Percentiles rank a stretch among this genome's conserved stretches.
Conservation (phyloP, 2,888 invertebrate species). For the Mimumesa dahlbomi region DNA sequence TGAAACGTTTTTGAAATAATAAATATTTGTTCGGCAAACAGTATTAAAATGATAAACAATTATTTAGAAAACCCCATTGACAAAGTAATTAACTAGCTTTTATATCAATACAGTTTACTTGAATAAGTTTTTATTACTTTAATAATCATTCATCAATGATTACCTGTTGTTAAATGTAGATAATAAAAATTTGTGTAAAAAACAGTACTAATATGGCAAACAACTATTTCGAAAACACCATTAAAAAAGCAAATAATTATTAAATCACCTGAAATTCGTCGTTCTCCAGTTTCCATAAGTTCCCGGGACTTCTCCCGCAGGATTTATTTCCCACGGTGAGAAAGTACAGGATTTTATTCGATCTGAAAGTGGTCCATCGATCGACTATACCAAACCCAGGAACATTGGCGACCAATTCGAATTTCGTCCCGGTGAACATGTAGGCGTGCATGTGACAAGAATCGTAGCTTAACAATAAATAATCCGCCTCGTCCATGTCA, state of each 20-base stretch:
- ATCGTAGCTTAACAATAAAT: constrained; percentile 78
- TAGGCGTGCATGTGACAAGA: constrained; percentile 80
- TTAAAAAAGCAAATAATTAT: background rate
- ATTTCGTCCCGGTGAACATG: constrained; percentile 76
- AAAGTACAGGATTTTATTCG: constrained; percentile 75
- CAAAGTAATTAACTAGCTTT: too few species aligned
- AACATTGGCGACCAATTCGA: constrained; percentile 63
- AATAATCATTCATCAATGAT: too few species aligned
- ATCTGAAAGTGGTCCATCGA: constrained; percentile 78
- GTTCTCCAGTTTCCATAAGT: constrained; percentile 79
- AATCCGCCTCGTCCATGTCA: constrained; percentile 71
- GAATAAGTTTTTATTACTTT: too few species aligned
- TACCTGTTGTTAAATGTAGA: too few species aligned
- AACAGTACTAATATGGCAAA: too few species aligned
- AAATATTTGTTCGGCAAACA: too few species aligned
- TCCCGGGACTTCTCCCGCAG: constrained; percentile 75
- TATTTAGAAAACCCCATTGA: too few species aligned
- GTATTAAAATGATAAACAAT: too few species aligned
- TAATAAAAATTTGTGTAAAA: too few species aligned
- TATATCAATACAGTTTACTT: too few species aligned
- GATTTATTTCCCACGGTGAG: constrained; percentile 70
- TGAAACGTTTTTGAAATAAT: background rate
- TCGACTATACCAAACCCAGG: constrained; percentile 81
- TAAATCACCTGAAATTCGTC: constrained; percentile 70
- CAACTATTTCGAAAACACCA: too few species aligned